Base-by-base conservation (phyloP, 2,888 invertebrate genomes). In the Labia minor region DNA sequence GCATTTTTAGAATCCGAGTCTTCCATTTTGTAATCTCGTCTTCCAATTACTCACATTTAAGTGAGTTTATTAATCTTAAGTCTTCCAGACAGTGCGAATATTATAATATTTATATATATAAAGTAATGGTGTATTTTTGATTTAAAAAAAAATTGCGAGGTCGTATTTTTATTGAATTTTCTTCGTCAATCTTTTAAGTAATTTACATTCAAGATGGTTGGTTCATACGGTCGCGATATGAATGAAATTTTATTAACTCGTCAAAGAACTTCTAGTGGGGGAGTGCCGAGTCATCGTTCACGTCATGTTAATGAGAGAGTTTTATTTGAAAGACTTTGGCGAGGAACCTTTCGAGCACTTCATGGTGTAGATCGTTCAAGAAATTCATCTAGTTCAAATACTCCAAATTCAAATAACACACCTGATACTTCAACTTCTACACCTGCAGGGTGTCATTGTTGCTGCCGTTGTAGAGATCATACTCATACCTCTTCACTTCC, bases 281-380 rank as follows among this genome's bases (percentile, higher is more conserved):
- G 19, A 11, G 63, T 20, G 63, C 20, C 64, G 16, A 14, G 49
- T 21, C 61, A 33, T 21, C 68, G 68, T 49, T 66, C 67, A n/a
- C 67, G 65, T 11, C 66, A 62, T 21, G 66, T 68, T 19, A 83
- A 85, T 72, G 84, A 86, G 72, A 81, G 86, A 69, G 80, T 85
- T 37, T 84, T 88, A 67, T 88, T 89, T 76, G 88, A 88, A 73
- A 80, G 87, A 19, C 79, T 88, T 65, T 88, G 88, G 88, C 82
- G 86, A 62, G 87, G 87, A 67, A 83, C 84, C 62, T 84, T 85
- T 73, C 76, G 76, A 16, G 72, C 72, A n/a, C 37, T 10, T 65
- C 21, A 11, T n/a, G 1, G 16, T 21, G 61, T 49, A 16, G 63
- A 16, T 20, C 49, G 20, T 16, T 33, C 20, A 19, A 62, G 62